These are phyloP conservation scores for Campodea augens DNA, from an alignment of 1,140 invertebrate genomes.

Conservation along the genomic window DNA sequence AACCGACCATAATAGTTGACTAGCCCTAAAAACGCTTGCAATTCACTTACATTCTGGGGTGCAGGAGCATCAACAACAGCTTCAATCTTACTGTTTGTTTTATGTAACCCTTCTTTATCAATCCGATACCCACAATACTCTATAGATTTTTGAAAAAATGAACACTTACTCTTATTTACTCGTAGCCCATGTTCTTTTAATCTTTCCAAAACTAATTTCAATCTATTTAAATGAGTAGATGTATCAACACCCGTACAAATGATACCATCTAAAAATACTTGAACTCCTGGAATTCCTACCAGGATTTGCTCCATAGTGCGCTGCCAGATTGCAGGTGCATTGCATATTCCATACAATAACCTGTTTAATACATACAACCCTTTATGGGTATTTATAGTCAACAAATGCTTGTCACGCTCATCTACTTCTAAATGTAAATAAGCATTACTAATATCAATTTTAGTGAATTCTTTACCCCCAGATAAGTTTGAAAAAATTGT, in stretches of 20 bases:
- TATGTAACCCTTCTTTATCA: constrained; percentile 14
- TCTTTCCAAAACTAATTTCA: not conserved
- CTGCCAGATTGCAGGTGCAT: not conserved
- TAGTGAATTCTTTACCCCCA: not conserved
- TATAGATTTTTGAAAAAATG: constrained; percentile 5
- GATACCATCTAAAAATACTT: not conserved
- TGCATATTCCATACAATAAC: not conserved
- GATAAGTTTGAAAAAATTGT: too few relatives aligned
- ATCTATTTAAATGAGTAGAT: not conserved
- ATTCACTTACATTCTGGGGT: constrained; percentile 11
- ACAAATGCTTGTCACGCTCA: not conserved
- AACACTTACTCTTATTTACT: not conserved
- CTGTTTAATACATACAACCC: not conserved
- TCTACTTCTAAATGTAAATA: not conserved
- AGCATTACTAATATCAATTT: not conserved
- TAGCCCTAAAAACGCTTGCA: constrained; percentile 12
- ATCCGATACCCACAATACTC: constrained; percentile 15
- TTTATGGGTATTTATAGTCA: not conserved
- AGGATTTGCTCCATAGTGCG: not conserved
- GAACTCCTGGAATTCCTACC: constrained; percentile 5
- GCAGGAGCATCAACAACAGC: constrained; percentile 11
- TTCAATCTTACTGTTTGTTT: constrained; percentile 14
- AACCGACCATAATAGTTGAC: constrained; percentile 2
- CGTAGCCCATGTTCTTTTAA: not conserved
- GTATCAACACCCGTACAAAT: not conserved